phyloP scores from a whole-genome alignment of 92 coral and sea anemone genomes.

The Epizoanthus rinbou region DNA sequence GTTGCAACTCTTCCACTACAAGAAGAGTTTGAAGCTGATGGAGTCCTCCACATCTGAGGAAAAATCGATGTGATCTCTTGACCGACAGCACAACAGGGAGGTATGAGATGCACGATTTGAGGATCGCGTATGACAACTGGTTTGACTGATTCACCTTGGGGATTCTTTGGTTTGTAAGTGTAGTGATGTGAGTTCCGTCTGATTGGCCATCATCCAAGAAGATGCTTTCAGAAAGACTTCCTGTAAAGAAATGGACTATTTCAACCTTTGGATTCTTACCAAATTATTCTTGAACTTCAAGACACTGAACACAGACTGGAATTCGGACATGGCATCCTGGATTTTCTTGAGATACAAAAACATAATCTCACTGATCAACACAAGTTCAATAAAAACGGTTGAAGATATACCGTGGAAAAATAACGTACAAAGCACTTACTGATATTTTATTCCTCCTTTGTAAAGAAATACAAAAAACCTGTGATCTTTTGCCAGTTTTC shows the following conservation, averaged over 20 bases:
- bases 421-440: too few species aligned
- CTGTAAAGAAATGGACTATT: background rate
- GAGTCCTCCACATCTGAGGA: slow-evolving; percentile 82
- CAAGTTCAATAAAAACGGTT: too few species aligned
- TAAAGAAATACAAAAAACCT: too few species aligned
- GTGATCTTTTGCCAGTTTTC: too few species aligned
- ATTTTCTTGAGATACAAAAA: too few species aligned
- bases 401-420: too few species aligned
- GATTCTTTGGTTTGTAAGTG: background rate
- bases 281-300: background rate
- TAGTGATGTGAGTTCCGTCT: background rate
- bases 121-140: slow-evolving; percentile 54
- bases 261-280: background rate
- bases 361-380: too few species aligned
- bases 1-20: slow-evolving; percentile 68
- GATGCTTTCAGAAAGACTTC: background rate
- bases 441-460: too few species aligned
- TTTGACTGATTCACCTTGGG: background rate
- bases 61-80: slow-evolving; percentile 62
- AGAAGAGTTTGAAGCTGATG: slow-evolving; percentile 71
- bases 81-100: slow-evolving; percentile 64
- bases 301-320: too few species aligned
- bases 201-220: background rate
- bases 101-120: slow-evolving; percentile 57
- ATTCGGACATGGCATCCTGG: too few species aligned